Conservation (phyloP, 1,140 invertebrate genomes). For the Apis laboriosa region DNA sequence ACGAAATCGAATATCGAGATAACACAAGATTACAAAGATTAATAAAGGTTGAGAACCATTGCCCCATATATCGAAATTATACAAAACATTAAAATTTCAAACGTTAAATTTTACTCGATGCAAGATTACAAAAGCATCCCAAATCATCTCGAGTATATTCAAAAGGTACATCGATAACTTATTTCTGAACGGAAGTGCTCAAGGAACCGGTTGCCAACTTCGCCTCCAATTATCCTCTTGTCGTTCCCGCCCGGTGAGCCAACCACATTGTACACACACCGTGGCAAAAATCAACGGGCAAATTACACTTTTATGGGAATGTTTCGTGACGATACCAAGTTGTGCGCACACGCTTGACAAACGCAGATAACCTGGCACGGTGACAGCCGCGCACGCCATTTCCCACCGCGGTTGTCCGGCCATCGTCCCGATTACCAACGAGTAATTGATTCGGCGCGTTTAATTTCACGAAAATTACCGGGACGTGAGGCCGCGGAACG, state of each 20-base stretch:
- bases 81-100: too few relatives aligned
- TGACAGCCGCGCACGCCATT: conserved; percentile 58
- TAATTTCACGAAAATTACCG: conserved; percentile 79
- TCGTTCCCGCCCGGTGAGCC: conserved; percentile 1
- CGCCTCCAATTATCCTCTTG: conserved; percentile 23
- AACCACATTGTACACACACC: conserved; percentile 16
- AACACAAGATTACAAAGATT: too few relatives aligned
- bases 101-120: too few relatives aligned
- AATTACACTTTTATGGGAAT: conserved; percentile 28
- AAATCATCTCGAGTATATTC: too few relatives aligned
- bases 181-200: conserved; percentile 18
- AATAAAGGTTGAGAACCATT: too few relatives aligned
- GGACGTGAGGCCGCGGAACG: conserved; percentile 72
- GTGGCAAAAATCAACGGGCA: conserved; percentile 16
- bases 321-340: conserved; percentile 3
- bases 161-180: background rate
- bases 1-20: too few relatives aligned
- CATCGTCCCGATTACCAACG: conserved; percentile 8
- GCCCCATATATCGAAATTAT: too few relatives aligned
- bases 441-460: conserved; percentile 80
- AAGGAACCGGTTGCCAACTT: conserved; percentile 26
- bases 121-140: too few relatives aligned
- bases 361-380: conserved; percentile 49
- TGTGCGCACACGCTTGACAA: conserved; percentile 32
- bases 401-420: conserved; percentile 42